Conservation (phyloP, 2,113 vertebrate species). For the Chamaetylas fuelleborni region DNA sequence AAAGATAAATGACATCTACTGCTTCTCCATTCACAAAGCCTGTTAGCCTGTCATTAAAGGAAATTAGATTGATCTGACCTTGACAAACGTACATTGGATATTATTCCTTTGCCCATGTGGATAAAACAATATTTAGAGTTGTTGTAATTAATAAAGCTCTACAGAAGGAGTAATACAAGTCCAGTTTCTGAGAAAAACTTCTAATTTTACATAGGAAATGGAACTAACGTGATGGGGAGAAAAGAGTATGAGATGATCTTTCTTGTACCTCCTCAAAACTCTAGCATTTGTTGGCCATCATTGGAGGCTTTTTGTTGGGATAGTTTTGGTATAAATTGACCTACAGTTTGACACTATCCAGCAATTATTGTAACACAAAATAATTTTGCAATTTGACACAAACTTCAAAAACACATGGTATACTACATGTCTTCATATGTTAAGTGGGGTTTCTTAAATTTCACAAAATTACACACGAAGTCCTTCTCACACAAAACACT, state of each 20-base stretch:
- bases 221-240: neutral
- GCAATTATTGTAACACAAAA: neutral
- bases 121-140: slow-evolving; percentile 14
- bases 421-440: neutral
- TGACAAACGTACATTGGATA: slow-evolving; percentile 12
- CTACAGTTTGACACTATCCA: neutral
- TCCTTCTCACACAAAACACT: neutral
- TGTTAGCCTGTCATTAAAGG: slow-evolving; percentile 52
- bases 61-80: slow-evolving; percentile 63
- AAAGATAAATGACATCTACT: slow-evolving; percentile 60
- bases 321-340: neutral
- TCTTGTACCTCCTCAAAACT: neutral
- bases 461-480: neutral
- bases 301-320: neutral
- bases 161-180: neutral
- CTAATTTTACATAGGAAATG: neutral
- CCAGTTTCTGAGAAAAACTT: neutral
- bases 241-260: neutral
- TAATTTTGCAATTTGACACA: neutral
- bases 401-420: neutral
- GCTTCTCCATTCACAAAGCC: slow-evolving; percentile 63
- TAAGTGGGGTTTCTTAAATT: neutral
- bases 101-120: neutral
- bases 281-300: neutral
- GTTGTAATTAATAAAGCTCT: slow-evolving; percentile 5